phyloP scores from a whole-genome alignment of 2,888 invertebrate species.

The Pseudanteris insignis region DNA sequence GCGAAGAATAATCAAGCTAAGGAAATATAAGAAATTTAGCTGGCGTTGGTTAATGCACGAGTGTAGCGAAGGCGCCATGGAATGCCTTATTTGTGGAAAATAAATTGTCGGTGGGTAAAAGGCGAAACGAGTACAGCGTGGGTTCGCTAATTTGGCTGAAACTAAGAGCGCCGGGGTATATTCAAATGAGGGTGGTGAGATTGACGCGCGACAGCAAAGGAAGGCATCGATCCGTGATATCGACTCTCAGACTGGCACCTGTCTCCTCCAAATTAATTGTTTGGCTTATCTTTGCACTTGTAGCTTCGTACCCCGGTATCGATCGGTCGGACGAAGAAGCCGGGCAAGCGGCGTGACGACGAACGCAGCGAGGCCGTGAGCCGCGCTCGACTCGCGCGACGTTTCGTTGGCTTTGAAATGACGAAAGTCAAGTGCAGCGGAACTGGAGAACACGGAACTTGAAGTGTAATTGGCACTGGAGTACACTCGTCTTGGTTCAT shows the following conservation, averaged over 20 bases:
- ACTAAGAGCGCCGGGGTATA: constrained; percentile 17
- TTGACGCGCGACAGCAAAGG: constrained; percentile 17
- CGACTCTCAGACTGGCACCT: constrained; percentile 34
- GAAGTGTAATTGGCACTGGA: constrained; percentile 66
- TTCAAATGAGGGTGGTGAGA: constrained; percentile 37
- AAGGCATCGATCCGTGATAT: constrained; percentile 34
- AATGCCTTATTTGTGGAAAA: constrained; percentile 8
- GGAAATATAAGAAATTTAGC: too few relatives aligned
- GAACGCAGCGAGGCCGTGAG: constrained; percentile 25
- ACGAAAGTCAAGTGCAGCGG: constrained; percentile 62
- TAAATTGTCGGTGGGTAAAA: constrained; percentile 13
- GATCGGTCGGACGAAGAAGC: constrained; percentile 52
- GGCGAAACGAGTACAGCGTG: constrained; percentile 15
- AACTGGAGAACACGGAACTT: constrained; percentile 59
- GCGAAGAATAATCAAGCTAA: too few relatives aligned
- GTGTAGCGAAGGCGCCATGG: too few relatives aligned
- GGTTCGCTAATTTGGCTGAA: constrained; percentile 27
- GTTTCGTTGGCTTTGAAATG: constrained; percentile 61
- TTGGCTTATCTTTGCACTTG: constrained; percentile 58
- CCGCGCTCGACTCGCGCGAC: too few relatives aligned
- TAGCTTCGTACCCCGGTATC: constrained; percentile 51
- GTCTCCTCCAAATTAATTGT: constrained; percentile 59
- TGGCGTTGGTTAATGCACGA: too few relatives aligned
- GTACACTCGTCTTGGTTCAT: constrained; percentile 66
- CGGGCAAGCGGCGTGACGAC: constrained; percentile 40